A percentile compares a stretch with the other conserved stretches of the same genome.
Conservation (phyloP, 2,113 vertebrate genomes). For the Cryptomyrus ogoouensis region DNA sequence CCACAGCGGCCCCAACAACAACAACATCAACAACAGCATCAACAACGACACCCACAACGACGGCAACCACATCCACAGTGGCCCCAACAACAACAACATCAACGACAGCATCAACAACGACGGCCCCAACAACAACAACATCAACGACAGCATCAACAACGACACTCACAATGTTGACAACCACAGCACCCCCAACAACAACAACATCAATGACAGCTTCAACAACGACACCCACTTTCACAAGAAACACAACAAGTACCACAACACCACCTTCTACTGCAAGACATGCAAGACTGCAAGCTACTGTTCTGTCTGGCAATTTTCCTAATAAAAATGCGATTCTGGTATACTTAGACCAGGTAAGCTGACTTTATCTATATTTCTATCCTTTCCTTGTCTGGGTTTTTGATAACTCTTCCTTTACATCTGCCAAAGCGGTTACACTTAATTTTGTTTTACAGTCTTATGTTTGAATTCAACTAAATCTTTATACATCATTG, state of each 20-base stretch:
- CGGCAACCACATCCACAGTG: too few species aligned
- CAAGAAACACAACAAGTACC: too few species aligned
- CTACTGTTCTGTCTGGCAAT: not conserved
- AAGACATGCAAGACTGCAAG: not conserved
- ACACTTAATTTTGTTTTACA: not conserved
- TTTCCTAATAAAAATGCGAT: not conserved
- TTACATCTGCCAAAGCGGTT: not conserved
- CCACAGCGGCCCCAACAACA: too few species aligned
- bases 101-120: too few species aligned
- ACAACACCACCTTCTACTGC: not conserved
- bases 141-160: not conserved
- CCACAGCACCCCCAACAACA: too few species aligned
- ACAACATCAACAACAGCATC: too few species aligned
- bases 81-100: too few species aligned
- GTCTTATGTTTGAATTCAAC: not conserved
- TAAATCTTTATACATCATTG: not conserved
- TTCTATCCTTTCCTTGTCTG: not conserved
- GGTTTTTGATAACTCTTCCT: not conserved
- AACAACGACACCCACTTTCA: too few species aligned
- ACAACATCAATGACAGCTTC: too few species aligned
- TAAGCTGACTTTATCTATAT: not conserved
- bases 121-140: too few species aligned
- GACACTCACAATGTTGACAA: not conserved
- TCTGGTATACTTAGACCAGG: not conserved
- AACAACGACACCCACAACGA: too few species aligned